phyloP scores from a whole-genome alignment of 2,888 invertebrate species.

The Pterostichus niger region DNA sequence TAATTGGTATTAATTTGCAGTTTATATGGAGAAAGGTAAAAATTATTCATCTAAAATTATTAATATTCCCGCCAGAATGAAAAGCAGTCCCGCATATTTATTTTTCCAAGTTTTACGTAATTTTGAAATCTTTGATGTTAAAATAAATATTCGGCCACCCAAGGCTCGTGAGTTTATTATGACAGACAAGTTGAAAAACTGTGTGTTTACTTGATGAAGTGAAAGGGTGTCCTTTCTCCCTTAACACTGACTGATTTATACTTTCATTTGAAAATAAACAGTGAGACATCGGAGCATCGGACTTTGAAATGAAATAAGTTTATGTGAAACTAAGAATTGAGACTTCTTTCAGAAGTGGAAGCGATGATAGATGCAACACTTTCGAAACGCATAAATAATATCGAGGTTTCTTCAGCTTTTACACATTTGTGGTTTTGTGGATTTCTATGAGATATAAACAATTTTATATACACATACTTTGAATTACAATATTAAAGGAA shows the following conservation, averaged over 20 bases:
- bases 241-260: slow-evolving; percentile 35
- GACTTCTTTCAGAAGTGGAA: neutral
- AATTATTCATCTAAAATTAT: too few species aligned
- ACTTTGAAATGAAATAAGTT: neutral
- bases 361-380: neutral
- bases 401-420: too few species aligned
- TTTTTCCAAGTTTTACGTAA: neutral
- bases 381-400: neutral
- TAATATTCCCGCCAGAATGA: too few species aligned
- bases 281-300: neutral
- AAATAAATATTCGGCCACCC: slow-evolving; percentile 19
- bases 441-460: neutral
- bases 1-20: too few species aligned
- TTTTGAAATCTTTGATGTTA: neutral
- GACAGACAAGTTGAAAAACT: neutral
- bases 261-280: slow-evolving; percentile 34
- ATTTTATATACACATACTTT: too few species aligned
- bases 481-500: too few species aligned
- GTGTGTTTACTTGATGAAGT: slow-evolving; percentile 5
- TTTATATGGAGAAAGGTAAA: too few species aligned
- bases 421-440: neutral
- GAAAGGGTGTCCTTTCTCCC: slow-evolving; percentile 8
- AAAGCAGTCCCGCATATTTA: too few species aligned
- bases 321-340: neutral
- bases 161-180: slow-evolving; percentile 15